Percentiles rank a stretch among this genome's conserved stretches.
Evolutionary conservation across 2,113 vertebrate species (phyloP).

Genomic region (Montifringilla adamsi): DNA sequence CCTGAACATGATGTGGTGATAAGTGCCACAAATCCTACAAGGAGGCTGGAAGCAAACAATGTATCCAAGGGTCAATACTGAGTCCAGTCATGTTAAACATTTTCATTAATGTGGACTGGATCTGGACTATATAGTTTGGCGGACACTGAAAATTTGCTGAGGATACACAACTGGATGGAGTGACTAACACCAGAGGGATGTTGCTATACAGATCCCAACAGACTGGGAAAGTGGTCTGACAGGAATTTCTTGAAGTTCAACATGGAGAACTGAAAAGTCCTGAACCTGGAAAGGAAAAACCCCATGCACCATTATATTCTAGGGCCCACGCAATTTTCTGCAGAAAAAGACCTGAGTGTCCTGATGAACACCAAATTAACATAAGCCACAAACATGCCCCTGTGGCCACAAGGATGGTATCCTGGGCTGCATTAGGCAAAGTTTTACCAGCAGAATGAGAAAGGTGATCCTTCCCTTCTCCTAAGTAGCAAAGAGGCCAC

Average conservation of each 20-base stretch:
- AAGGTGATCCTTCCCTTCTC: neutral
- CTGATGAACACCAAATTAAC: neutral
- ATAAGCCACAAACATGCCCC: neutral
- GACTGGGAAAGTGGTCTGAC: neutral
- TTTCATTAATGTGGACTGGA: neutral
- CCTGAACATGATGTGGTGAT: no score
- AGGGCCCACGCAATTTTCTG: neutral
- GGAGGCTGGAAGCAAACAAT: neutral
- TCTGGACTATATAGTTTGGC: neutral
- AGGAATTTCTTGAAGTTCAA: neutral
- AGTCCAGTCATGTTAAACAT: neutral
- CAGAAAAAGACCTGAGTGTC: neutral
- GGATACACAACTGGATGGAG: neutral
- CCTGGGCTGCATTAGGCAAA: neutral
- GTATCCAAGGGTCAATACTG: neutral
- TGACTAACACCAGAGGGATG: neutral
- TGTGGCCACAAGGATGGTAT: rapidly evolving
- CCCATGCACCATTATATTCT: neutral
- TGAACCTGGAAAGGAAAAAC: neutral
- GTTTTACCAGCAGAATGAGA: neutral
- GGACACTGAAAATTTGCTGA: neutral
- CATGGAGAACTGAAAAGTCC: neutral
- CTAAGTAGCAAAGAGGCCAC: neutral
- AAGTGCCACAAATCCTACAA: neutral
- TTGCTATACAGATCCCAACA: neutral